Base-by-base conservation (phyloP, 2,797 vertebrate genomes). In the Psittacula derbiana region DNA sequence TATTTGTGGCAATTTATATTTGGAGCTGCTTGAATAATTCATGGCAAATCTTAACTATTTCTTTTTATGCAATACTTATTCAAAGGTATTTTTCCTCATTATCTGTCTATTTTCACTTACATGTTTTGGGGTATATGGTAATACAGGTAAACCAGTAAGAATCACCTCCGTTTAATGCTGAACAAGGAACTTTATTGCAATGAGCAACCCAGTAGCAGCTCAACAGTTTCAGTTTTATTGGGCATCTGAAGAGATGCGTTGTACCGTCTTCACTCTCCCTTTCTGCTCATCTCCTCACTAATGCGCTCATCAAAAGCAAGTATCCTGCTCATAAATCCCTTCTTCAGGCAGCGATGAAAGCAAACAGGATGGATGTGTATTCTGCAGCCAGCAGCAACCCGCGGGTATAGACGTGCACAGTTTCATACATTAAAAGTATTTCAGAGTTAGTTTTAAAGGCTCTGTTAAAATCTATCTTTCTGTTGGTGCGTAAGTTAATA, bases 1-100 rank as follows among this genome's bases (percentile, higher is more conserved):
- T 86, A 13, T 89, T 95, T 73, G 86, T 86, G 75, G 67, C 40
- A 72, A 69, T 80, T 93, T 70, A 18, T 85, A 81, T 96, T 92
- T 92, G 92, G 90, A 83, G 79, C 57, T 84, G 55, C 64, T 80
- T 90, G 83, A 96, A 88, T 94, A 92, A 96, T 95, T 93, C 88
- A 92, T 71, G n/a, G 67, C 47, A 52, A 73, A 80, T 86, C 80
- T 90, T 76, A 65, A 82, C 83, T 53, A 15, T 80, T 95, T 91
- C 58, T 78, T 91, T 93, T 88, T 83, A 78, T 41, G 36, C 47
- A 53, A 57, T 70, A 9, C 61, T 94, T 85, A 86, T 60, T 94
- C 79, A 86, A 88, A 85, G 49, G 80, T 86, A 74, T 61, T 88
- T 91, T 94, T 87, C 75, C 73, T 96, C 50, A 14, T 96, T 92